These are phyloP conservation scores for Archilochus colubris DNA, from an alignment of 2,113 vertebrate species.

Conservation along the genomic window DNA sequence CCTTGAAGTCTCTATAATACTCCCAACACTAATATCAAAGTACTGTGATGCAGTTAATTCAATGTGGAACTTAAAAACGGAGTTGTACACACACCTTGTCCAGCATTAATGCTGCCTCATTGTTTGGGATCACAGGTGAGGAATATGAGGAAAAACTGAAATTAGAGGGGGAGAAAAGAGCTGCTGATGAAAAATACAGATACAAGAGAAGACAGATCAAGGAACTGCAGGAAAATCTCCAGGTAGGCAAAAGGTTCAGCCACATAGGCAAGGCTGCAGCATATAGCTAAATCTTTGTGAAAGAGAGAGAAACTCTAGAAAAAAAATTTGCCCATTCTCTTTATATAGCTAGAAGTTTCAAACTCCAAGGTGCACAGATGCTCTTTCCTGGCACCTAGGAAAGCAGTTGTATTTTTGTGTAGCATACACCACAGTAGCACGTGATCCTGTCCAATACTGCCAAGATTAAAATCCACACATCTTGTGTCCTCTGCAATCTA, in stretches of 20 bases:
- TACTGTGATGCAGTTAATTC: background rate
- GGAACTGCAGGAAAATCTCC: constrained; percentile 84
- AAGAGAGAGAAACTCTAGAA: background rate
- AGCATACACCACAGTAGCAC: background rate
- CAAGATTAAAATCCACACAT: background rate
- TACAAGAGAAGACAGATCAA: constrained; percentile 80
- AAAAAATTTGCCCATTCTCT: background rate
- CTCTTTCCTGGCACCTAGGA: background rate
- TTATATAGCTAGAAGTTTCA: background rate
- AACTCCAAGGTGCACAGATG: background rate
- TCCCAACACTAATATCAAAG: background rate
- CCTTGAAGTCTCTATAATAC: background rate
- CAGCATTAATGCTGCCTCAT: background rate
- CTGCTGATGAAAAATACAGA: constrained; percentile 78
- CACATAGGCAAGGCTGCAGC: background rate
- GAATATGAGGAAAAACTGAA: constrained; percentile 82
- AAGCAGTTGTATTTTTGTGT: background rate
- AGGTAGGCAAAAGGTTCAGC: constrained; percentile 73
- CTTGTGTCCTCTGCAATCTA: background rate
- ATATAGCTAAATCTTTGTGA: background rate
- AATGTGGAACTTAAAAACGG: background rate
- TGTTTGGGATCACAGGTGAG: constrained; percentile 73
- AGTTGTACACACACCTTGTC: background rate
- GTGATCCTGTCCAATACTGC: background rate
- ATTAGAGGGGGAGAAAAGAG: constrained; percentile 84